Evolutionary conservation across 2,888 invertebrate genomes (phyloP), one percentile per base, ranked within the genome.

Genomic region (Drosophila mercatorum): DNA sequence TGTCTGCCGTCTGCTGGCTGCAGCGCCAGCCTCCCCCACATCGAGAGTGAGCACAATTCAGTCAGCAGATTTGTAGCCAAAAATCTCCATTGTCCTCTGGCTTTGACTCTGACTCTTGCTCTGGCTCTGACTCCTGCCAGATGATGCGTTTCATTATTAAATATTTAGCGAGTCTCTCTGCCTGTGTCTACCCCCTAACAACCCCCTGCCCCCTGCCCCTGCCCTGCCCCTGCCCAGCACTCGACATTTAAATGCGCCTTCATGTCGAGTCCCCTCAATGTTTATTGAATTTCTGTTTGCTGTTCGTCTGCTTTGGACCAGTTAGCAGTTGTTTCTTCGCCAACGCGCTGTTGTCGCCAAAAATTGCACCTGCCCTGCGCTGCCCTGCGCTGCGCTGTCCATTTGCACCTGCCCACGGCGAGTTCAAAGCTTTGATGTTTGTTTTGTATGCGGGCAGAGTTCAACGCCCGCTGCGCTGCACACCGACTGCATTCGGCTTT

Each of bases 91-190:
- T 53, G 53, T 53, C 53, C 70, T 55, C 17, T 34, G 72, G n/a
- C 46, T 22, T 34, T 34, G 31, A 1, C 31, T 34, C 17, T 17
- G 17, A 17, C 17, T 17, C 7, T 7, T 1, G 7, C 75, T 73
- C 7, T 7, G 7, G 7, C 75, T 73, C 80, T 7, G 7, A 1
- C 75, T 76, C 80, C 86, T 62, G 52, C 63, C 53, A 78, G 84
- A 56, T 78, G 88, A 82, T 88, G 83, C 77, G 72, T 85, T 80
- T 66, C 73, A 65, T 75, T 83, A 83, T 88, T 86, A 83, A 86
- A 83, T 86, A 83, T 83, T 83, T 83, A 83, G 83, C 75, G 65
- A 34, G 14, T 22, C 40, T 28, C 28, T 7, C 5, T 8, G 14
- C 14, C 49, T 10, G 3, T 8, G 3, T 8, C 10, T 26, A 26